Conservation (phyloP, 2,113 vertebrate genomes). For the Zootoca vivipara region DNA sequence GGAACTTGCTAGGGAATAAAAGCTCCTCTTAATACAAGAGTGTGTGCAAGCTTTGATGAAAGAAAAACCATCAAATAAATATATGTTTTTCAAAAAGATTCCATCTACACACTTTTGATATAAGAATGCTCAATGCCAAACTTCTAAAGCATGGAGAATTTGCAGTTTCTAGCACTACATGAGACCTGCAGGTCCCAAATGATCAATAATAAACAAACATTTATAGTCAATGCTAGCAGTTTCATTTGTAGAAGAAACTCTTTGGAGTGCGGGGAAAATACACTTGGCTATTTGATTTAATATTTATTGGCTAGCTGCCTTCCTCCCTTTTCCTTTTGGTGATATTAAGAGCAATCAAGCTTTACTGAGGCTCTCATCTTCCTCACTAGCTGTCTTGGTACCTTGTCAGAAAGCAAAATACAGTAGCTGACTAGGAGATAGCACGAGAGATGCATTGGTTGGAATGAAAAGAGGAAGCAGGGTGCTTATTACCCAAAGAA, state of each 20-base stretch:
- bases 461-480: background rate
- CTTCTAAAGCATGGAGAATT: slow-evolving; percentile 36
- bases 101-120: slow-evolving; percentile 31
- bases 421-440: background rate
- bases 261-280: slow-evolving; percentile 41
- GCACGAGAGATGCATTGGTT: background rate
- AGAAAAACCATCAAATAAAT: slow-evolving; percentile 28
- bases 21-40: slow-evolving; percentile 14
- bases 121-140: slow-evolving; percentile 36
- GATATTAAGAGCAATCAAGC: slow-evolving; percentile 23
- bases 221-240: slow-evolving; percentile 51
- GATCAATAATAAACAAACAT: slow-evolving; percentile 62
- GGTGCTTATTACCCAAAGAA: background rate
- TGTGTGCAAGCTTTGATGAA: slow-evolving; percentile 28
- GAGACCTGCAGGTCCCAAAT: slow-evolving; percentile 39
- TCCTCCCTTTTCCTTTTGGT: slow-evolving; percentile 36
- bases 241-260: slow-evolving; percentile 50
- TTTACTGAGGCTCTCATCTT: slow-evolving; percentile 28
- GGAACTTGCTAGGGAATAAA: slow-evolving; percentile 25
- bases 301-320: slow-evolving; percentile 48
- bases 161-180: slow-evolving; percentile 23
- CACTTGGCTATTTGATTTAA: slow-evolving; percentile 51
- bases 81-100: slow-evolving; percentile 9
- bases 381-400: slow-evolving; percentile 8
- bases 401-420: slow-evolving; percentile 16